These are phyloP conservation scores for Drosophila suzukii DNA, from an alignment of 1,140 invertebrate genomes.

Conservation along the genomic window DNA sequence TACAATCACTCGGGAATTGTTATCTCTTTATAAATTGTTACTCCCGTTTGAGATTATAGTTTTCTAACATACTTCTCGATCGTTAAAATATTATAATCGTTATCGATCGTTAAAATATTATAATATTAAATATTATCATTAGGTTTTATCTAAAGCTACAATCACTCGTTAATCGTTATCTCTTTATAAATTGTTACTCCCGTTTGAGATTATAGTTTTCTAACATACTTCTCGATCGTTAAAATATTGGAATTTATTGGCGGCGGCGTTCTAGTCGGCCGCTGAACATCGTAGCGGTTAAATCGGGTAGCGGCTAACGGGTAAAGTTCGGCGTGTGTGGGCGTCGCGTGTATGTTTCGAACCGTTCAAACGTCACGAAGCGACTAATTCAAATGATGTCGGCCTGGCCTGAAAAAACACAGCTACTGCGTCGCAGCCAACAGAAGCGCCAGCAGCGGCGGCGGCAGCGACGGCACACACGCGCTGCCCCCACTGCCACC, in stretches of 20 bases:
- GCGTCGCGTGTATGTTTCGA: slow-evolving; percentile 81
- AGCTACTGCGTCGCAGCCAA: slow-evolving; percentile 40
- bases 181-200: slow-evolving; percentile 13
- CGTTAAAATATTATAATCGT: not conserved
- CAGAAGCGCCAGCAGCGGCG: slow-evolving; percentile 26
- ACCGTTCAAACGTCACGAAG: slow-evolving; percentile 84
- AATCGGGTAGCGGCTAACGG: slow-evolving; percentile 31
- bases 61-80: slow-evolving; percentile 49
- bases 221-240: slow-evolving; percentile 44
- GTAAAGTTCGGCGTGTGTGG: slow-evolving; percentile 33
- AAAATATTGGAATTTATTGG: slow-evolving; percentile 14
- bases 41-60: slow-evolving; percentile 33
- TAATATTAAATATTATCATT: too few relatives aligned
- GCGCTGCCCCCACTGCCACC: slow-evolving; percentile 51
- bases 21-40: not conserved
- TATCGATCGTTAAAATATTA: too few relatives aligned
- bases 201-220: slow-evolving; percentile 24
- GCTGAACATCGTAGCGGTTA: slow-evolving; percentile 34
- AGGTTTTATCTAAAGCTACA: too few relatives aligned
- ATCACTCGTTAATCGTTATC: not conserved
- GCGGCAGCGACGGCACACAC: slow-evolving; percentile 59
- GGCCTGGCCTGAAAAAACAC: slow-evolving; percentile 71
- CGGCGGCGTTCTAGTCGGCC: slow-evolving; percentile 41
- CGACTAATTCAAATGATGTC: slow-evolving; percentile 84
- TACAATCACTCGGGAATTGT: not conserved